phyloP scores from a whole-genome alignment of 2,797 vertebrate genomes.

The Falco biarmicus region DNA sequence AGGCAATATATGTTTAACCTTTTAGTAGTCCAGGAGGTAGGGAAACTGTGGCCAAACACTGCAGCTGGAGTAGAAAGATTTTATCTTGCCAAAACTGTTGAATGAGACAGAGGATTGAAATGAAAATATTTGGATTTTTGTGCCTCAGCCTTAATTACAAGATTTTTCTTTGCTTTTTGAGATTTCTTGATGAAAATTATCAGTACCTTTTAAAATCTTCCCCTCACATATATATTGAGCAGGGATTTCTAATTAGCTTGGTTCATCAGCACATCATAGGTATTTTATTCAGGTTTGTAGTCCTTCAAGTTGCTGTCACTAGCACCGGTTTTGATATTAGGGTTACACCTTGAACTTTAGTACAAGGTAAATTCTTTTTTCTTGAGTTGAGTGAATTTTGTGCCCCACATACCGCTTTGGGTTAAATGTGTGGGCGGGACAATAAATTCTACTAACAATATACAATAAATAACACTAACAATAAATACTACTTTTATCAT shows the following conservation, averaged over 20 bases:
- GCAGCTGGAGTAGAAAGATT: neutral
- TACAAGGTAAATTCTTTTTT: neutral
- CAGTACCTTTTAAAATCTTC: neutral
- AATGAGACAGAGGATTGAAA: neutral
- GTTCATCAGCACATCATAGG: neutral
- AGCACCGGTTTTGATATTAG: neutral
- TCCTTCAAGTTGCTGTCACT: neutral
- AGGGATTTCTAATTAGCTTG: neutral
- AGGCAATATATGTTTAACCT: accelerated
- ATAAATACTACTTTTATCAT: neutral
- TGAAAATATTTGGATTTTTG: neutral
- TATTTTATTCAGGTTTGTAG: neutral
- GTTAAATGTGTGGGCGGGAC: neutral
- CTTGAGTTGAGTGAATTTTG: neutral
- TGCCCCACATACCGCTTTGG: neutral
- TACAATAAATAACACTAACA: neutral
- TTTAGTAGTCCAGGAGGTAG: neutral
- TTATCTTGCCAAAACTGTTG: neutral
- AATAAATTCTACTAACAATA: neutral
- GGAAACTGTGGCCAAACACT: neutral
- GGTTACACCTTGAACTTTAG: neutral
- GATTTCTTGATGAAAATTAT: neutral
- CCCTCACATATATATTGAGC: neutral
- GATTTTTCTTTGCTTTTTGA: neutral
- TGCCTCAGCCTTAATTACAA: neutral